phyloP scores from a whole-genome alignment of 1,140 invertebrate species.

The Stenopsyche tienmushanensis region DNA sequence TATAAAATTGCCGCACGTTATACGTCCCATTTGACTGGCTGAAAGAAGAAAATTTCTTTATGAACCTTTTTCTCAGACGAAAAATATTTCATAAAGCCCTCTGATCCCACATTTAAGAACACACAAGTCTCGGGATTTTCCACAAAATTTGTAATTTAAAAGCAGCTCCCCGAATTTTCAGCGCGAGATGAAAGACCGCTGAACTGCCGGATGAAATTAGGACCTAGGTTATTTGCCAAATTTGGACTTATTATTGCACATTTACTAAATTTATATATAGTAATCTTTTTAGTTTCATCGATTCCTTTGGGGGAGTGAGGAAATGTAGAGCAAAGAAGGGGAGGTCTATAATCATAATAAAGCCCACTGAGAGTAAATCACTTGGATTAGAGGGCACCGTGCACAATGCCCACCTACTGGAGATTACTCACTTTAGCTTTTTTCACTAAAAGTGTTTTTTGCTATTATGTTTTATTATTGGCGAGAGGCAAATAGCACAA shows the following conservation, averaged over 20 bases:
- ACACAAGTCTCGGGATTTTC: neutral
- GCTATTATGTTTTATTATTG: slow-evolving; percentile 8
- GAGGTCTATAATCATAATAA: slow-evolving; percentile 28
- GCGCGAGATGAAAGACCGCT: neutral
- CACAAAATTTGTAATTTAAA: slow-evolving; percentile 10
- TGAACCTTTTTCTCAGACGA: slow-evolving; percentile 18
- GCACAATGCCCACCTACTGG: slow-evolving; percentile 15
- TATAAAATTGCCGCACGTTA: slow-evolving; percentile 12
- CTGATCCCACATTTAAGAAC: neutral
- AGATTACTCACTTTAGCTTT: slow-evolving; percentile 6
- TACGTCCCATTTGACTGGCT: slow-evolving; percentile 27
- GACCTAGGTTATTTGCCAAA: too few species aligned
- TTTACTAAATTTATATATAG: too few species aligned
- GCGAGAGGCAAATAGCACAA: too few species aligned
- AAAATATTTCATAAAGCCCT: slow-evolving; percentile 26
- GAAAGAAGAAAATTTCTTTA: slow-evolving; percentile 31
- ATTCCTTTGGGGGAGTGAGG: too few species aligned
- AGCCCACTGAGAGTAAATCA: slow-evolving; percentile 23
- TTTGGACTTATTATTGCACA: too few species aligned
- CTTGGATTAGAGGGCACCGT: slow-evolving; percentile 1
- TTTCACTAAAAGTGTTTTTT: slow-evolving; percentile 17
- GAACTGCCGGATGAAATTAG: too few species aligned
- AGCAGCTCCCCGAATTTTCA: neutral
- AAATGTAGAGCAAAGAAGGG: slow-evolving; percentile 22
- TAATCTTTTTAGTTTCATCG: too few species aligned